Evolutionary conservation across 2,797 vertebrate species (phyloP).

Genomic region (Octomys mimax): DNA sequence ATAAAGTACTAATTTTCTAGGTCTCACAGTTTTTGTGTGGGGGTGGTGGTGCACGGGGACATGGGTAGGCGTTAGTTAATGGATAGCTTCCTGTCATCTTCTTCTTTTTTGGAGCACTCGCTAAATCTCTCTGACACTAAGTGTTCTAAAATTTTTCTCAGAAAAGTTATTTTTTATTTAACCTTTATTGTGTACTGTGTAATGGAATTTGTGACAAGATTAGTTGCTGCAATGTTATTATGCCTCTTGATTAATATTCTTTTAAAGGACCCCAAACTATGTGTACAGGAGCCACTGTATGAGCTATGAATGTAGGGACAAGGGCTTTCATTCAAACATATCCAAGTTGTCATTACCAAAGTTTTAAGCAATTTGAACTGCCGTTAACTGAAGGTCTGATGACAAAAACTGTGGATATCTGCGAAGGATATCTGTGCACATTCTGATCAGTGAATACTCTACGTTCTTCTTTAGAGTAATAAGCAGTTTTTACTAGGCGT

Average conservation of each 20-base stretch:
- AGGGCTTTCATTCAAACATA: slow-evolving; percentile 88
- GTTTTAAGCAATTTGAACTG: slow-evolving; percentile 90
- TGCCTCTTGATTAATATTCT: slow-evolving; percentile 90
- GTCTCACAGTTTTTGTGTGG: slow-evolving; percentile 76
- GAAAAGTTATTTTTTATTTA: slow-evolving; percentile 91
- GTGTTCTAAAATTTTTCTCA: slow-evolving; percentile 89
- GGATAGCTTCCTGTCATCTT: slow-evolving; percentile 69
- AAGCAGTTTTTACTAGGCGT: slow-evolving; percentile 66
- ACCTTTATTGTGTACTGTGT: slow-evolving; percentile 88
- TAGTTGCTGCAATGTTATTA: slow-evolving; percentile 90
- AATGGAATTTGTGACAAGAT: slow-evolving; percentile 91
- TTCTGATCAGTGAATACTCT: slow-evolving; percentile 86
- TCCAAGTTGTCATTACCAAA: slow-evolving; percentile 90
- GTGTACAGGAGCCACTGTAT: slow-evolving; percentile 83
- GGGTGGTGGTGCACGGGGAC: not conserved
- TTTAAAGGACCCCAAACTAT: slow-evolving; percentile 87
- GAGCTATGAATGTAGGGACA: slow-evolving; percentile 86
- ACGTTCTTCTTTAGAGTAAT: slow-evolving; percentile 82
- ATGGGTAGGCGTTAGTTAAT: slow-evolving; percentile 41
- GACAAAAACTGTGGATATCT: slow-evolving; percentile 87
- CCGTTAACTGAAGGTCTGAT: slow-evolving; percentile 87
- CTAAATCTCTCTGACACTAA: slow-evolving; percentile 89
- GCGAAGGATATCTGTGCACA: slow-evolving; percentile 85
- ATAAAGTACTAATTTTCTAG: slow-evolving; percentile 47
- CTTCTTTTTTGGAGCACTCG: slow-evolving; percentile 81